Conservation (phyloP, 1,140 invertebrate species). For the Zaprionus tsacasi region DNA sequence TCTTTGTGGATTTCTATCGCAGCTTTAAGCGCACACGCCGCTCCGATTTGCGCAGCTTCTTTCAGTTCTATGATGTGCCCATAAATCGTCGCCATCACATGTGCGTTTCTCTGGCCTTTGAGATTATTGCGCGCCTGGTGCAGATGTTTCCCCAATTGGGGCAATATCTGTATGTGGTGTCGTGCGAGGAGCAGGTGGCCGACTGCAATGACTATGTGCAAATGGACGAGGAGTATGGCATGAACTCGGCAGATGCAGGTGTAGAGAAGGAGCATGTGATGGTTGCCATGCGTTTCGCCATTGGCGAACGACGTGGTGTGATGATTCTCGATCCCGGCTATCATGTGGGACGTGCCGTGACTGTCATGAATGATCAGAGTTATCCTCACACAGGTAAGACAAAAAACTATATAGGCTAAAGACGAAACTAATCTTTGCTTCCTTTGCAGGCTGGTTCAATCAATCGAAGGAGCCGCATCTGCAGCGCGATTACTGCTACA, state of each 20-base stretch:
- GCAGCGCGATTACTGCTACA: constrained; percentile 93
- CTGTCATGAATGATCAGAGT: constrained; percentile 92
- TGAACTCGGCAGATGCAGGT: constrained; percentile 86
- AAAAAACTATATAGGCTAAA: too few species aligned
- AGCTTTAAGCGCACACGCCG: constrained; percentile 88
- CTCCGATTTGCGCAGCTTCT: constrained; percentile 88
- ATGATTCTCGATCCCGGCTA: constrained; percentile 95
- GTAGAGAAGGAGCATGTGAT: constrained; percentile 96
- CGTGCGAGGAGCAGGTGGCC: constrained; percentile 94
- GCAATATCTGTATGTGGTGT: constrained; percentile 90
- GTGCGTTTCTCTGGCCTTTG: constrained; percentile 93
- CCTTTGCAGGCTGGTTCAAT: constrained; percentile 88
- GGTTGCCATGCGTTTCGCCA: constrained; percentile 90
- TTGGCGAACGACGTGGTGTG: constrained; percentile 90
- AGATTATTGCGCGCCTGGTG: constrained; percentile 88
- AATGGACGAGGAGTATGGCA: constrained; percentile 84
- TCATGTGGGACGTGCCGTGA: constrained; percentile 93
- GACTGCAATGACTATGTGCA: constrained; percentile 88
- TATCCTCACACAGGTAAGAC: constrained; percentile 91
- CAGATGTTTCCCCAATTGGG: constrained; percentile 88
- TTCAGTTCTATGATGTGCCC: constrained; percentile 90
- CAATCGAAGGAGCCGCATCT: constrained; percentile 90
- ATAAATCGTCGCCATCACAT: constrained; percentile 92
- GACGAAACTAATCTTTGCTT: not conserved
- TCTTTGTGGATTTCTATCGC: constrained; percentile 92